Percentiles rank a stretch among this genome's conserved stretches.
phyloP scores from a whole-genome alignment of 30 jellyfish, hydroid and myxozoan genomes.

The Chironex yamaguchii region DNA sequence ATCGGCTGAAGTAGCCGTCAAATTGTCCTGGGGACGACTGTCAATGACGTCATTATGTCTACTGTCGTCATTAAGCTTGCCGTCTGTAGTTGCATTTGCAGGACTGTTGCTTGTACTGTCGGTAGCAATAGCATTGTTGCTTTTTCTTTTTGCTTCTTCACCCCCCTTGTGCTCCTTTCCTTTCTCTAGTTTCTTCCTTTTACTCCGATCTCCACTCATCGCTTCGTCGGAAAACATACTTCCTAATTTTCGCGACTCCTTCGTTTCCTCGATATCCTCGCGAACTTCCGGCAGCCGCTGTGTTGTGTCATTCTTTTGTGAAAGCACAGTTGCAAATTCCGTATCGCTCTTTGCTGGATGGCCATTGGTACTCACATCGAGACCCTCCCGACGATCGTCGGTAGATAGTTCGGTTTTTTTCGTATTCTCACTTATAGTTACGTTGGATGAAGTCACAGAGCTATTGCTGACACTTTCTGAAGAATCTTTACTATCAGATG shows the following conservation, averaged over 20 bases:
- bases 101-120: not conserved
- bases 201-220: not conserved
- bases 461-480: not conserved
- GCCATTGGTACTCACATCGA: not conserved
- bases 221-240: not conserved
- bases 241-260: not conserved
- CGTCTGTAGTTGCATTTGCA: not conserved
- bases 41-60: not conserved
- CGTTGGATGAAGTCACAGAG: not conserved
- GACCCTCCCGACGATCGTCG: constrained; percentile 10
- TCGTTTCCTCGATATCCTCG: not conserved
- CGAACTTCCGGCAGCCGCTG: not conserved
- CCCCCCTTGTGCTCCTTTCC: not conserved
- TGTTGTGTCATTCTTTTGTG: not conserved
- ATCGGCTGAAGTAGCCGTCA: not conserved
- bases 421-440: no score
- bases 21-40: not conserved
- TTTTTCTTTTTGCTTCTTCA: not conserved
- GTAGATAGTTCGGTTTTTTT: not conserved
- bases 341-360: constrained; percentile 29
- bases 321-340: constrained; percentile 41
- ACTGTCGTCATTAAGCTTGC: no score
- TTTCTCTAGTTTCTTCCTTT: no score
- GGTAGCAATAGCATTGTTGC: not conserved
- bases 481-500: not conserved